These are phyloP conservation scores for Hormaphis cornu DNA, from an alignment of 1,140 invertebrate genomes.

Conservation along the genomic window DNA sequence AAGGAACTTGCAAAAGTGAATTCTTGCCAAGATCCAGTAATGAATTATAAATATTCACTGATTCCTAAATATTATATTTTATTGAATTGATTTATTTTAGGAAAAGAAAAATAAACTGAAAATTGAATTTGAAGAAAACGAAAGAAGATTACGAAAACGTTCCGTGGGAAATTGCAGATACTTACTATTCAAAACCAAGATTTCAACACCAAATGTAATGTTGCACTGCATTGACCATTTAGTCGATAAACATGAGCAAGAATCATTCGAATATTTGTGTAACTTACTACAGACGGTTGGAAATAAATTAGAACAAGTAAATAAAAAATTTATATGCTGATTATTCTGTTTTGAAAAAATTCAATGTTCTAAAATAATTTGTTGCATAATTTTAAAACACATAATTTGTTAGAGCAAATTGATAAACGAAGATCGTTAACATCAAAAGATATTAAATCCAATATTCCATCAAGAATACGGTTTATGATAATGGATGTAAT, in stretches of 20 bases:
- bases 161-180: constrained; percentile 78
- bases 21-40: constrained; percentile 53
- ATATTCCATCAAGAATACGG: constrained; percentile 66
- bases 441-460: constrained; percentile 37
- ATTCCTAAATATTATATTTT: too few species aligned
- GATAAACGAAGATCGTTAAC: constrained; percentile 7
- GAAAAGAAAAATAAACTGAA: constrained; percentile 64
- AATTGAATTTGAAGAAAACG: constrained; percentile 58
- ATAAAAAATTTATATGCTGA: too few species aligned
- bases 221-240: constrained; percentile 71
- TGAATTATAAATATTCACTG: constrained; percentile 25
- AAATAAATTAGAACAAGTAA: constrained; percentile 62
- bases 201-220: constrained; percentile 86
- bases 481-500: constrained; percentile 95
- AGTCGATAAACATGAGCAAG: constrained; percentile 69
- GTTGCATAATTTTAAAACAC: too few species aligned
- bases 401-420: constrained; percentile 1
- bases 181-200: constrained; percentile 73
- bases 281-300: constrained; percentile 84
- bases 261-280: constrained; percentile 86
- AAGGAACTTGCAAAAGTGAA: constrained; percentile 55
- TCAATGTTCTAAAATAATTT: too few species aligned
- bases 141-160: constrained; percentile 63
- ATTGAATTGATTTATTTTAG: constrained; percentile 40
- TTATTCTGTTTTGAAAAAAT: too few species aligned